Evolutionary conservation across 2,888 invertebrate species (phyloP), one percentile per base, ranked within the genome.

Genomic region (Cryptus viduatorius): DNA sequence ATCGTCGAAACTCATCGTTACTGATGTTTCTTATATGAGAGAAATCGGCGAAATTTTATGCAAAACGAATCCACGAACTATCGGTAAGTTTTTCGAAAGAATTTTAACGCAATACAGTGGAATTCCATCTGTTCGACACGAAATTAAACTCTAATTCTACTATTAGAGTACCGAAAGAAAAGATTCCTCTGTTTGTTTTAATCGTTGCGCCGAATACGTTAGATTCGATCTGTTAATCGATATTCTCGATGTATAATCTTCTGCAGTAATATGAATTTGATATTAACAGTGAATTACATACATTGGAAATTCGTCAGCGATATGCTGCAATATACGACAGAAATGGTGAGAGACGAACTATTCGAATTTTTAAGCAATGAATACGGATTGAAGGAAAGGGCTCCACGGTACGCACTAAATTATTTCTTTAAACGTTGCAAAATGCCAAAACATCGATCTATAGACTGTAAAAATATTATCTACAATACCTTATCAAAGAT

Each of bases 201-300:
- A n/a, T n/a, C n/a, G n/a, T n/a, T n/a, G n/a, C n/a, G n/a, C n/a
- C n/a, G n/a, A 37, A 48, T 71, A 1, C 37, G 7, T 67, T 5
- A 8, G 37, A 1, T 37, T 37, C 37, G 37, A 37, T 8, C 37
- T 2, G 37, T 8, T 7, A 37, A 37, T 37, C 37, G 7, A 8
- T 37, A 7, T 4, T 37, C 37, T 8, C 8, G 37, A 37, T 37
- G 8, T 37, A 8, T 37, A 37, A 37, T 24, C 1, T 24, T 24
- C 24, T 24, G 2, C 24, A 24, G 24, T 8, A 37, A 93, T 93
- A 92, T 92, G 29, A 72, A 89, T 64, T n/a, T 59, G 29, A n/a
- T 64, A 56, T 46, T 31, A 42, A 73, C 69, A 88, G 88, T 86
- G 0, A 87, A 88, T 75, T 88, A 88, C 67, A 75, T 88, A 37